Percentiles rank a stretch among this genome's conserved stretches.
Evolutionary conservation across 2,113 vertebrate genomes (phyloP).

Genomic region (Corydoras sp.): DNA sequence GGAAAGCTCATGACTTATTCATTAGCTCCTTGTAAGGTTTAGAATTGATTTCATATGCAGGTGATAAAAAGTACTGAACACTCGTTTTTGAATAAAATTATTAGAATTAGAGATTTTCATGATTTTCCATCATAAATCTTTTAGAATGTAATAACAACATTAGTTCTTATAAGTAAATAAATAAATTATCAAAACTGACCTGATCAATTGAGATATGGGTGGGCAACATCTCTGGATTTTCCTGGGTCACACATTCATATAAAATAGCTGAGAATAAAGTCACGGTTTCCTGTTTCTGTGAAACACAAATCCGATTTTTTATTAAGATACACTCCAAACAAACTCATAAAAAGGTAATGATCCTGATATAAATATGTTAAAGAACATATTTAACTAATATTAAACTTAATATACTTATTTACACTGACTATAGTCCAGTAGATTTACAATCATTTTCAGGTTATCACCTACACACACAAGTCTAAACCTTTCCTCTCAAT

Average conservation of each 20-base stretch:
- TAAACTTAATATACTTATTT: too few relatives aligned
- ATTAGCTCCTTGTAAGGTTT: too few relatives aligned
- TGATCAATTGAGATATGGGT: conserved; percentile 93
- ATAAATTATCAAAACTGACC: conserved; percentile 60
- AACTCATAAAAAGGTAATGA: too few relatives aligned
- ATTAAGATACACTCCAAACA: not conserved
- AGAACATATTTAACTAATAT: too few relatives aligned
- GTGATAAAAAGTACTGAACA: too few relatives aligned
- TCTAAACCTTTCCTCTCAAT: not conserved
- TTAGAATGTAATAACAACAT: not conserved
- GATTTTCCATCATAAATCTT: not conserved
- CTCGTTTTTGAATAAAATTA: too few relatives aligned
- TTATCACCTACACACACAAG: too few relatives aligned
- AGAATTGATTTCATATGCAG: too few relatives aligned
- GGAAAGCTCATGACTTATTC: too few relatives aligned
- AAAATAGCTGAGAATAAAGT: conserved; percentile 88
- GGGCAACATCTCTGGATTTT: conserved; percentile 95
- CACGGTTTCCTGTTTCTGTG: conserved; percentile 82
- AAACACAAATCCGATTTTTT: not conserved
- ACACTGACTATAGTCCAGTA: too few relatives aligned
- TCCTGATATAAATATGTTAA: too few relatives aligned
- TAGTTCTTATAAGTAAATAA: not conserved
- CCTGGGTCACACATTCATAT: conserved; percentile 93
- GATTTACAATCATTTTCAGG: too few relatives aligned
- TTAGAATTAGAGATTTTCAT: not conserved